Percentiles rank a stretch among this genome's conserved stretches.
Evolutionary conservation across 2,797 vertebrate species (phyloP).

Genomic region (Echeneis naucrates): DNA sequence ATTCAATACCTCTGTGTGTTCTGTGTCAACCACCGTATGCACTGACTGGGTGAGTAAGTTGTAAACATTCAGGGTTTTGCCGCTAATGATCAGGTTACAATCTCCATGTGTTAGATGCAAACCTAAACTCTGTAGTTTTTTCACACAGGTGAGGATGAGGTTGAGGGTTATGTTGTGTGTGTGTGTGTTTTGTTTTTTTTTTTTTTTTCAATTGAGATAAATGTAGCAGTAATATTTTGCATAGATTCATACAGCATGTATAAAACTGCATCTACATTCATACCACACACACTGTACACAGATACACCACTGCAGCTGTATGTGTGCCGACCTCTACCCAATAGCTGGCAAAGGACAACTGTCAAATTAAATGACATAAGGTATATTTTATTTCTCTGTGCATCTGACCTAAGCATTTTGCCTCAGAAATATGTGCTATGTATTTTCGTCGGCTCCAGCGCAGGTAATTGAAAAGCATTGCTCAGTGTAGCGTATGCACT

Average conservation of each 20-base stretch:
- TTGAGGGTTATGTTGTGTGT: slow-evolving; percentile 29
- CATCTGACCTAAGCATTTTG: slow-evolving; percentile 84
- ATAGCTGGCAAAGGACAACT: slow-evolving; percentile 81
- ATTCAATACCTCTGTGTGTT: slow-evolving; percentile 7
- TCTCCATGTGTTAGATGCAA: slow-evolving; percentile 19
- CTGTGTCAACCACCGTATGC: not conserved
- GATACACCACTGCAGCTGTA: slow-evolving; percentile 30
- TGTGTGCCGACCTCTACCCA: slow-evolving; percentile 73
- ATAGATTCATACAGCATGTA: slow-evolving; percentile 20
- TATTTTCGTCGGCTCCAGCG: slow-evolving; percentile 73
- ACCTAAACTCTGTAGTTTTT: slow-evolving; percentile 27
- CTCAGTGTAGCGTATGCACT: slow-evolving; percentile 85
- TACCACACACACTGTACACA: slow-evolving; percentile 25
- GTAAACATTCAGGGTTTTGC: slow-evolving; percentile 38
- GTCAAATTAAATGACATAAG: slow-evolving; percentile 85
- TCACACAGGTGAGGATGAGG: slow-evolving; percentile 31
- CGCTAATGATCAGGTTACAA: slow-evolving; percentile 28
- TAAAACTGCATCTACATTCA: slow-evolving; percentile 46
- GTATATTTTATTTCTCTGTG: slow-evolving; percentile 82
- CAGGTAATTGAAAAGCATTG: slow-evolving; percentile 88
- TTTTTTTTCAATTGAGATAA: slow-evolving; percentile 13
- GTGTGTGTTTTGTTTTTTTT: not conserved
- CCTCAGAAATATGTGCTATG: slow-evolving; percentile 77
- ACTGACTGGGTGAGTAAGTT: slow-evolving; percentile 5
- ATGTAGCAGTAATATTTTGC: slow-evolving; percentile 13